Percentiles rank a stretch among this genome's conserved stretches.
Evolutionary conservation across 2,113 vertebrate species (phyloP).

Genomic region (Marcusenius ussheri): DNA sequence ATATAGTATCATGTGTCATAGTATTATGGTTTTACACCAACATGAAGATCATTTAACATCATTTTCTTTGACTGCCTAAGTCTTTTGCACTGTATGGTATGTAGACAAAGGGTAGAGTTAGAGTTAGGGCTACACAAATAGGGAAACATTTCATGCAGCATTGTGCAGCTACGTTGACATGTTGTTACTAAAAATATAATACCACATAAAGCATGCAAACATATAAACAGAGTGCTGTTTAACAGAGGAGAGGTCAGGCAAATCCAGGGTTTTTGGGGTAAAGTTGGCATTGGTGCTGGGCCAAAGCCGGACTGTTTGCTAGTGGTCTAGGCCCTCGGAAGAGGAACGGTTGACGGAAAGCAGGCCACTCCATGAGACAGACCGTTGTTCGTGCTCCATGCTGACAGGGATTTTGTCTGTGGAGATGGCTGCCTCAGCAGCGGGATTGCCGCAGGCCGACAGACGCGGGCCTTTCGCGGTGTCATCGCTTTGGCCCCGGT

Average conservation of each 20-base stretch:
- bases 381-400: background rate
- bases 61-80: background rate
- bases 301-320: background rate
- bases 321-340: background rate
- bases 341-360: conserved; percentile 24
- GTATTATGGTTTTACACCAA: background rate
- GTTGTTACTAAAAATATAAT: background rate
- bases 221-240: background rate
- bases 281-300: background rate
- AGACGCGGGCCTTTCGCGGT: conserved; percentile 40
- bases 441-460: conserved; percentile 35
- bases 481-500: conserved; percentile 31
- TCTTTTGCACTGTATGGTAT: background rate
- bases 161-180: background rate
- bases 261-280: background rate
- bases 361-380: background rate
- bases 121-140: background rate
- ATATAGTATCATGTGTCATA: background rate
- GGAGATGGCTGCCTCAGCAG: conserved; percentile 51
- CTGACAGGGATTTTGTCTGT: conserved; percentile 48
- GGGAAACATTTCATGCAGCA: background rate
- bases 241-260: background rate
- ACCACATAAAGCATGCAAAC: background rate
- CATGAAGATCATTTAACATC: background rate
- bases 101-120: background rate